Percentiles rank a stretch among this genome's conserved stretches.
phyloP scores from a whole-genome alignment of 2,888 invertebrate genomes.

The Hypena proboscidalis region DNA sequence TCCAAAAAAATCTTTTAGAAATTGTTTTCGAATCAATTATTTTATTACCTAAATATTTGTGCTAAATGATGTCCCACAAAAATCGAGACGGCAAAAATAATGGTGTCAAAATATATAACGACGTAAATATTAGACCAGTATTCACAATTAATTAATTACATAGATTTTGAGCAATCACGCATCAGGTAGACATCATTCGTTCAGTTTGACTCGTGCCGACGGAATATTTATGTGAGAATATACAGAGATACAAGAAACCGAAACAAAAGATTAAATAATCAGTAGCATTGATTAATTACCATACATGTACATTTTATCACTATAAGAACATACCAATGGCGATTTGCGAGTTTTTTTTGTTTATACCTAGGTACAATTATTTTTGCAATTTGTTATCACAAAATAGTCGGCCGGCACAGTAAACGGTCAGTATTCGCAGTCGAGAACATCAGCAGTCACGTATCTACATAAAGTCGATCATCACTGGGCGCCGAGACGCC shows the following conservation, averaged over 20 bases:
- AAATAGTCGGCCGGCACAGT: slow-evolving; percentile 24
- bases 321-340: slow-evolving; percentile 7
- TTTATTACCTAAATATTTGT: slow-evolving; percentile 43
- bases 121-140: slow-evolving; percentile 57
- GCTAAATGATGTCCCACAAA: slow-evolving; percentile 37
- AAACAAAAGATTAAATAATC: slow-evolving; percentile 4
- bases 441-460: slow-evolving; percentile 17
- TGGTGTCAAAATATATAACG: slow-evolving; percentile 27
- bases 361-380: slow-evolving; percentile 1
- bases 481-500: background rate
- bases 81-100: slow-evolving; percentile 34
- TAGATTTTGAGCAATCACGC: slow-evolving; percentile 65
- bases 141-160: slow-evolving; percentile 59
- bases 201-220: slow-evolving; percentile 19
- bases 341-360: background rate
- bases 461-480: background rate
- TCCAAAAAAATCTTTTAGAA: slow-evolving; percentile 22
- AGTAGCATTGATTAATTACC: slow-evolving; percentile 2
- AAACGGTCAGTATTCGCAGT: slow-evolving; percentile 17
- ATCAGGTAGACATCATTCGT: slow-evolving; percentile 35
- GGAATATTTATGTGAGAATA: slow-evolving; percentile 18
- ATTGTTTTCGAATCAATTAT: slow-evolving; percentile 23
- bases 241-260: background rate
- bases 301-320: slow-evolving; percentile 10
- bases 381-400: slow-evolving; percentile 1